Base-by-base conservation (phyloP, 2,888 invertebrate genomes). In the Empis livida region DNA sequence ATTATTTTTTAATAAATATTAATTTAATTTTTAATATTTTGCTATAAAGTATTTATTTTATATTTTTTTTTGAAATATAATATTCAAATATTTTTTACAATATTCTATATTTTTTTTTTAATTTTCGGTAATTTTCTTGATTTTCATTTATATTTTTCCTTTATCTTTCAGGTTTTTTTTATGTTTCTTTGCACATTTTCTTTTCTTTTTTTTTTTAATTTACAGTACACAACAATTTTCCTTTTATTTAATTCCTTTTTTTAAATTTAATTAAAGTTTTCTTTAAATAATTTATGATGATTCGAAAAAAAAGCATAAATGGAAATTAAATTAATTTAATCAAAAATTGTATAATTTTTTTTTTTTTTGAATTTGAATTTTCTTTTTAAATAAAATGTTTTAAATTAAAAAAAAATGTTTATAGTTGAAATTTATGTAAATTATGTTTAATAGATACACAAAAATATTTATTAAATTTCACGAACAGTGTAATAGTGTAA, bases 351-450 rank as follows among this genome's bases (percentile, higher is more conserved):
- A 13, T 3, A n/a, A n/a, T n/a, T n/a, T 10, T 13, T 13, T 13
- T 5, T 13, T 31, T 32, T 16, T 43, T 31, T 31, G 11, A 14
- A 15, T 40, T 39, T 42, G 37, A 32, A 42, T 42, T 42, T 41
- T 41, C n/a, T n/a, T n/a, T n/a, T n/a, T n/a, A n/a, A n/a, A 47
- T 48, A 48, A 48, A 52, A 57, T 57, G 56, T 54, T 46, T 57
- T 56, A 57, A n/a, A n/a, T n/a, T n/a, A n/a, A 54, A 16, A 41
- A 48, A 39, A 38, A 43, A 30, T 38, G 43, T 42, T 35, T 43
- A 43, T 38, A 43, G 47, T 39, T 41, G 41, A 5, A 35, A 35
- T 35, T n/a, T 5, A 8, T 27, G 23, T 6, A 27, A 27, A 27
- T 8, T 27, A 27, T 8, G 23, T n/a, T n/a, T n/a, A n/a, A n/a